These are phyloP conservation scores for Amphipoea lucens DNA, from an alignment of 2,888 invertebrate genomes.

Conservation along the genomic window DNA sequence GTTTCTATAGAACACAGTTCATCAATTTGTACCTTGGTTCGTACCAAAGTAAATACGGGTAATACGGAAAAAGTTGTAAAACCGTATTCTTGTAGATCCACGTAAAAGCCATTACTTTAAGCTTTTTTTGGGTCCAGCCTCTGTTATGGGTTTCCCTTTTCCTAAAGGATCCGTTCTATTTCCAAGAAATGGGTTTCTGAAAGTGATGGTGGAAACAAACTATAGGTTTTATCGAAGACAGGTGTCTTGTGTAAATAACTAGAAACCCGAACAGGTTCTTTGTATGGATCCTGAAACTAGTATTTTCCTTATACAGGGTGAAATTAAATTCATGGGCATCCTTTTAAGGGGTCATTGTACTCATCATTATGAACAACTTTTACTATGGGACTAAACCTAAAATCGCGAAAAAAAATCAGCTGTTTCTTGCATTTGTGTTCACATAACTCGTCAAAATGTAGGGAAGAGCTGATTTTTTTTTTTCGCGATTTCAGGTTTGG, in stretches of 20 bases:
- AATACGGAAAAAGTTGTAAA: conserved; percentile 36
- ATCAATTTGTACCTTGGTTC: conserved; percentile 17
- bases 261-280: neutral
- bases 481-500: no score
- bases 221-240: conserved; percentile 36
- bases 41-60: neutral
- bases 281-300: neutral
- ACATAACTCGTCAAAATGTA: no score
- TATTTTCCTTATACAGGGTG: neutral
- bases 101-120: conserved; percentile 63
- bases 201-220: conserved; percentile 31
- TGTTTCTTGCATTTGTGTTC: no score
- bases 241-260: conserved; percentile 20
- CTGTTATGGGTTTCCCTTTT: conserved; percentile 47
- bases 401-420: no score
- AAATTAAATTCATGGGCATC: no score
- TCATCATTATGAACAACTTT: no score
- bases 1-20: neutral
- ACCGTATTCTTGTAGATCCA: conserved; percentile 38
- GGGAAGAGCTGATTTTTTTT: no score
- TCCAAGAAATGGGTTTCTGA: conserved; percentile 34
- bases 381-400: no score
- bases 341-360: no score
- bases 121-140: conserved; percentile 48
- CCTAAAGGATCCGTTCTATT: conserved; percentile 41